Percentiles rank a stretch among this genome's conserved stretches.
Conservation (phyloP, 2,888 invertebrate genomes). For the Corbicula japonica region DNA sequence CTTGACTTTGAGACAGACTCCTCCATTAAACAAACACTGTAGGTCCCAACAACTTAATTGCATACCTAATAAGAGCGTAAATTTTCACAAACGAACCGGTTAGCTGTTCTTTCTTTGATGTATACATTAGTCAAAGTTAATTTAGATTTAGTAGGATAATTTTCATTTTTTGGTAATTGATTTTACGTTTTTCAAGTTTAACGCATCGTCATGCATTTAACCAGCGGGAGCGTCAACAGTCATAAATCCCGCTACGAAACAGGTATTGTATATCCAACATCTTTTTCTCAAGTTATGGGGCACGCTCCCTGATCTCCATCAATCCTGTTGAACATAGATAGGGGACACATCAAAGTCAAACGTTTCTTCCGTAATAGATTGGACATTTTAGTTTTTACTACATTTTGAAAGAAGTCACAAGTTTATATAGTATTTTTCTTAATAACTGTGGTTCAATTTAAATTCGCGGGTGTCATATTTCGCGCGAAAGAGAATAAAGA, state of each 20-base stretch:
- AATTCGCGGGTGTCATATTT: too few relatives aligned
- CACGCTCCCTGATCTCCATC: too few relatives aligned
- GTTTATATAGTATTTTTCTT: too few relatives aligned
- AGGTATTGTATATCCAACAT: neutral
- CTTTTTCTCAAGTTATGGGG: neutral
- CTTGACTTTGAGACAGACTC: too few relatives aligned
- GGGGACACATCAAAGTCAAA: too few relatives aligned
- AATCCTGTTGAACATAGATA: too few relatives aligned
- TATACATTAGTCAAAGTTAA: slow-evolving; percentile 39
- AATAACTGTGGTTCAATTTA: too few relatives aligned
- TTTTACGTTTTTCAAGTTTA: slow-evolving; percentile 20
- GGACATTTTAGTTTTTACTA: too few relatives aligned
- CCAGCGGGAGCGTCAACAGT: slow-evolving; percentile 9
- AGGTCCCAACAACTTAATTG: slow-evolving; percentile 29
- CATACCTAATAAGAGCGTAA: slow-evolving; percentile 24
- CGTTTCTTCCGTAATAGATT: too few relatives aligned
- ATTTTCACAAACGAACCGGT: slow-evolving; percentile 37
- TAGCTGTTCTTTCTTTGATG: slow-evolving; percentile 35
- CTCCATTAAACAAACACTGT: slow-evolving; percentile 6
- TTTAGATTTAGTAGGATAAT: slow-evolving; percentile 46
- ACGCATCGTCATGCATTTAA: slow-evolving; percentile 36
- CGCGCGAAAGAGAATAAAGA: too few relatives aligned
- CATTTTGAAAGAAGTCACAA: too few relatives aligned
- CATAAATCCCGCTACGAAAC: slow-evolving; percentile 30
- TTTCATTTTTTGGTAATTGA: slow-evolving; percentile 37